Evolutionary conservation across 2,888 invertebrate genomes (phyloP).

Genomic region (Norana najaformis): DNA sequence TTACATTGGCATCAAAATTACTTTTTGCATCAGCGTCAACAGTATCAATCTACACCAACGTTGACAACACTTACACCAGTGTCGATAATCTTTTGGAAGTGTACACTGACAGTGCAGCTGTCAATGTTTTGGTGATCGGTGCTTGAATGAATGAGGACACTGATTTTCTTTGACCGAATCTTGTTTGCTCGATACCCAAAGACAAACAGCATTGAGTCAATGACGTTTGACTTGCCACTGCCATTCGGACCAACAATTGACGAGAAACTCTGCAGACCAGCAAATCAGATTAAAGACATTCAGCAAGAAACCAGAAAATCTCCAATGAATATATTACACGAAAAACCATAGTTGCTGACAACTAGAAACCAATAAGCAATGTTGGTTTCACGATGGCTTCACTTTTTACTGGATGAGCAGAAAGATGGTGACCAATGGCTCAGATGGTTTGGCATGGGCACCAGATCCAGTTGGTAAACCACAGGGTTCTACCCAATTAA

Average conservation of each 20-base stretch:
- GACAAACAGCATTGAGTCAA: constrained; percentile 98
- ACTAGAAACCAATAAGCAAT: background rate
- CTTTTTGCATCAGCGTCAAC: background rate
- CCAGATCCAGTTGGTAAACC: background rate
- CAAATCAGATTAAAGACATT: background rate
- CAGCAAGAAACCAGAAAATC: too few relatives aligned
- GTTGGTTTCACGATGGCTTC: background rate
- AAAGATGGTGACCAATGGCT: background rate
- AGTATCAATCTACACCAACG: background rate
- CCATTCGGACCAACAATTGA: constrained; percentile 98
- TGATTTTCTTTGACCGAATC: constrained; percentile 92
- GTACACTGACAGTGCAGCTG: constrained; percentile 83
- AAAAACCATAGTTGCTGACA: background rate
- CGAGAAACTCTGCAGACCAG: constrained; percentile 64
- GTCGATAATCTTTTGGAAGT: constrained; percentile 72
- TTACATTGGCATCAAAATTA: background rate
- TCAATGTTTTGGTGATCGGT: constrained; percentile 74
- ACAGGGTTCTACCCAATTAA: too few relatives aligned
- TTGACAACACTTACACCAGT: constrained; percentile 54
- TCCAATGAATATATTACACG: background rate
- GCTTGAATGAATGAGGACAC: constrained; percentile 89
- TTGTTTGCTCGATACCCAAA: constrained; percentile 95
- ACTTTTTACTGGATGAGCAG: background rate
- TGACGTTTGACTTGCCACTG: constrained; percentile 97
- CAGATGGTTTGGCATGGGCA: too few relatives aligned